Evolutionary conservation across 2,797 vertebrate species (phyloP), one percentile per base, ranked within the genome.

Genomic region (Phaenicophaeus curvirostris): DNA sequence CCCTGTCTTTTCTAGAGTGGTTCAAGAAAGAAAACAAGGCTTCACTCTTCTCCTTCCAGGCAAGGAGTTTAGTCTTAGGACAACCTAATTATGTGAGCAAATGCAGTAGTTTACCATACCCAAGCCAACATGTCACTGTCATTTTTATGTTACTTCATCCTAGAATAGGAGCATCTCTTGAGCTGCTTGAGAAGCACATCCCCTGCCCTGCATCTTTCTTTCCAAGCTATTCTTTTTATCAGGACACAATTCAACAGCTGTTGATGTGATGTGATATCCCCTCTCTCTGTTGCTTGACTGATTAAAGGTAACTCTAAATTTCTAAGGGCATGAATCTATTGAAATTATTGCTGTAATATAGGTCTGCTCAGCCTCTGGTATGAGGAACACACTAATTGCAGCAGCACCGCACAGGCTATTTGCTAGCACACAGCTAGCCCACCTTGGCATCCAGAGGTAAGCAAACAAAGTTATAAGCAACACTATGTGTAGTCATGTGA

Each of bases 181-280:
- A 85, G 18, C 15, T 58, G 24, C 30, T 69, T 53, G 46, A 82
- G 39, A 37, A 76, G 11, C 48, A 48, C 6, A 39, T 63, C 2
- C 8, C 4, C 5, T 25, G 12, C 8, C 67, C 46, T 39, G 6
- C 23, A 46, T 13, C 8, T 82, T 55, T 75, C 15, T 41, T 72
- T 82, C 44, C 58, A 79, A 91, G 30, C 6, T 54, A 17, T 23
- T 3, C 20, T 73, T 88, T 3, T 39, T 72, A 31, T 24, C 41
- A 50, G 53, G 55, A 50, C 19, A 15, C 27, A 69, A 17, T 51
- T 61, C n/a, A 66, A 21, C 10, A 35, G 15, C 3, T 68, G 13
- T 25, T 21, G 67, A 0, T 8, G 12, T 33, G 17, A 63, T 0
- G 1, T 12, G 6, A 39, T 54, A 58, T 1, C 2, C 3, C 2